These are phyloP conservation scores for Cerastoderma edule DNA, from an alignment of 2,888 invertebrate species.

Conservation along the genomic window DNA sequence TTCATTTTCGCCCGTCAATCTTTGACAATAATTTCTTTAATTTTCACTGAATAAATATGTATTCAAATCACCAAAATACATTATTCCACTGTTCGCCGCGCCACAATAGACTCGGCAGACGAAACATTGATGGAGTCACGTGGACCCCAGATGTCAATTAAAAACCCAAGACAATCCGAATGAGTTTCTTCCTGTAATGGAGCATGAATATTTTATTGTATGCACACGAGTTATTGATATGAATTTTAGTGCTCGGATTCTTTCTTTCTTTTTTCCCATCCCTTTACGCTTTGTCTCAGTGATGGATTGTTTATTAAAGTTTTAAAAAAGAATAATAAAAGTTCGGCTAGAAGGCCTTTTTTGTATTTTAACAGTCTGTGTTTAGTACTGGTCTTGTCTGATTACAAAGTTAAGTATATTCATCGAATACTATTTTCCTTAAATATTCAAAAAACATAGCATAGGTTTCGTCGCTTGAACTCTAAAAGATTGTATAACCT, in stretches of 20 bases:
- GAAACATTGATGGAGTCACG: slow-evolving; percentile 59
- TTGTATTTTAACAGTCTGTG: too few relatives aligned
- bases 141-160: slow-evolving; percentile 58
- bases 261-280: background rate
- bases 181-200: slow-evolving; percentile 5
- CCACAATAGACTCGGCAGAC: slow-evolving; percentile 43
- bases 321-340: too few relatives aligned
- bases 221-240: slow-evolving; percentile 15
- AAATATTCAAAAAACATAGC: too few relatives aligned
- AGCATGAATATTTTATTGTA: slow-evolving; percentile 19
- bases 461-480: too few relatives aligned
- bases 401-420: too few relatives aligned
- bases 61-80: slow-evolving; percentile 57
- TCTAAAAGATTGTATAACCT: too few relatives aligned
- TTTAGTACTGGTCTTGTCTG: too few relatives aligned
- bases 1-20: slow-evolving; percentile 45
- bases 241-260: background rate
- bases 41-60: slow-evolving; percentile 60
- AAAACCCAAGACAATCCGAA: slow-evolving; percentile 40
- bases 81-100: slow-evolving; percentile 40
- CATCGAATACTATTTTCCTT: too few relatives aligned
- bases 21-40: slow-evolving; percentile 34
- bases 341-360: too few relatives aligned
- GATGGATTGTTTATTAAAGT: too few relatives aligned
- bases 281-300: too few relatives aligned